Evolutionary conservation across 2,113 vertebrate species (phyloP), one percentile per base, ranked within the genome.

Genomic region (Paracanthobrama guichenoti): DNA sequence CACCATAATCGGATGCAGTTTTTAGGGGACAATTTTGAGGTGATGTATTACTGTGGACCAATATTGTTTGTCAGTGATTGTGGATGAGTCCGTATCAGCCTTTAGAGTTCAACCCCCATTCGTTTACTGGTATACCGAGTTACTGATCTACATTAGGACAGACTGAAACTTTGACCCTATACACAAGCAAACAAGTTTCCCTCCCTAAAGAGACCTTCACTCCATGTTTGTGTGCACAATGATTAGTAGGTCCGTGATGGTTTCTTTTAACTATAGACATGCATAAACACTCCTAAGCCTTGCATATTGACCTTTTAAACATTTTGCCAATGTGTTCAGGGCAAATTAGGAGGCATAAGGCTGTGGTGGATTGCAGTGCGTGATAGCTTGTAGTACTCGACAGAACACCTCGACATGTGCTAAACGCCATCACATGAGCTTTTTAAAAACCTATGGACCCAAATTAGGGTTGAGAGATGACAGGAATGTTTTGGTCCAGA

Each of bases 191-290:
- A 74, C 66, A 57, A 59, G 73, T 22, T 50, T 69, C 50, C 73
- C 60, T 81, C 44, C 79, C 74, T 66, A 82, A 76, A 84, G 71
- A 88, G 67, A 81, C 87, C 84, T 84, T 81, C 85, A 88, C 86
- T 88, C 73, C 64, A 84, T 81, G 87, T 81, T 86, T 88, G 42
- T 86, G 60, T 81, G 69, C 53, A 48, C 62, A 62, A 55, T 86
- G n/a, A 77, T 80, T 86, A 72, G 77, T 86, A 55, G 73, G 59
- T 71, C n/a, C 24, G 6, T 77, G 71, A 75, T 48, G n/a, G 31
- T 57, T 86, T 55, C 24, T 6, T 74, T 35, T 53, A 39, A 39
- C 84, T 59, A 6, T 10, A 26, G 24, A 72, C 26, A 79, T 12
- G 20, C 55, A n/a, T 42, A 42, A 42, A 69, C 22, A 16, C 26